phyloP scores from a whole-genome alignment of 2,888 invertebrate species.

The Limnephilus marmoratus region DNA sequence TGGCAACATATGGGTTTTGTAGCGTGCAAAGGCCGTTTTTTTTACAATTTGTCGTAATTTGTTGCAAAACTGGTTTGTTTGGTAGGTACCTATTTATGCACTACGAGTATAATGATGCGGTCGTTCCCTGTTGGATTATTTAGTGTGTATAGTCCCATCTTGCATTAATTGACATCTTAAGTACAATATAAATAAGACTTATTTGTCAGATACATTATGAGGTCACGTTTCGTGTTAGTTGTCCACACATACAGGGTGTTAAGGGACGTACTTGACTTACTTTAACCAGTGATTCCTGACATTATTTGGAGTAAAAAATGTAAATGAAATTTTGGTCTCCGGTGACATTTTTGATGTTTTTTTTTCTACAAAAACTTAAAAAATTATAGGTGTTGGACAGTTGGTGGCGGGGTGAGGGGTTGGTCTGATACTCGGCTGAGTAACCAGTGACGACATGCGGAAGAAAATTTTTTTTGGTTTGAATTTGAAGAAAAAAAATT shows the following conservation, averaged over 20 bases:
- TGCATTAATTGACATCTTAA: conserved; percentile 7
- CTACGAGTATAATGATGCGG: neutral
- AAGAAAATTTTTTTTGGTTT: no score
- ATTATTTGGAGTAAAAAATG: no score
- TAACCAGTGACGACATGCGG: no score
- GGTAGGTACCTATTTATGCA: neutral
- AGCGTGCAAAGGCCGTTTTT: neutral
- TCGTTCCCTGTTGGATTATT: neutral
- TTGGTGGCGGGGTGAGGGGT: no score
- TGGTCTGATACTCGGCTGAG: no score
- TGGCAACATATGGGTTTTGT: neutral
- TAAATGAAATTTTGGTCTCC: no score
- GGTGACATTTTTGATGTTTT: no score
- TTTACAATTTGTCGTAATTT: neutral
- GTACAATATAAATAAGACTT: conserved; percentile 3
- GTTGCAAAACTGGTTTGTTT: neutral
- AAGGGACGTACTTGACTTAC: no score
- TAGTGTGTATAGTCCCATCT: neutral
- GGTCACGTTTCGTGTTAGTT: conserved; percentile 14
- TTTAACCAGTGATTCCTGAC: no score
- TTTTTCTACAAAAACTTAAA: no score
- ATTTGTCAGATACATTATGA: conserved; percentile 4
- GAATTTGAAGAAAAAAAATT: no score
- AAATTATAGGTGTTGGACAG: no score
- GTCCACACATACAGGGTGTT: neutral